Evolutionary conservation across 2,888 invertebrate species (phyloP).

Genomic region (Ennomos fuscantarius): DNA sequence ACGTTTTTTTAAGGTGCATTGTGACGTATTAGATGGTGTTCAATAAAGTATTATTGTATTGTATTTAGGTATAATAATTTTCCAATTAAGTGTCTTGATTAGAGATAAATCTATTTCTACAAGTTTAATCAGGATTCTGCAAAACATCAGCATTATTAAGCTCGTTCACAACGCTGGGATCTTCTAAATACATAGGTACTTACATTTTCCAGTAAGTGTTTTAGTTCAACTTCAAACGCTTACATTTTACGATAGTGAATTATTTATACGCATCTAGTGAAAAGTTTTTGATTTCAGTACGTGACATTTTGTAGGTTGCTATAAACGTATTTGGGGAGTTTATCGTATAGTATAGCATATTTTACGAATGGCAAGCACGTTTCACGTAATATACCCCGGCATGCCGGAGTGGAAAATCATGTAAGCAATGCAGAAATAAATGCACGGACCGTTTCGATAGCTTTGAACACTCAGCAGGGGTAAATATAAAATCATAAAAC

Average conservation of each 20-base stretch:
- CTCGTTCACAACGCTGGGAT: too few relatives aligned
- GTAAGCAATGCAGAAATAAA: slow-evolving; percentile 55
- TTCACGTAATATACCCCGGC: slow-evolving; percentile 62
- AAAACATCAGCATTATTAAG: too few relatives aligned
- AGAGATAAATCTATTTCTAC: too few relatives aligned
- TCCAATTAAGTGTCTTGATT: too few relatives aligned
- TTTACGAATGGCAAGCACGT: slow-evolving; percentile 71
- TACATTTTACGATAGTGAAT: slow-evolving; percentile 6
- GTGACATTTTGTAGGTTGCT: slow-evolving; percentile 38
- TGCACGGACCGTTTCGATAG: not conserved
- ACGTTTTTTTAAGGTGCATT: too few relatives aligned
- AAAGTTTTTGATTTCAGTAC: slow-evolving; percentile 16
- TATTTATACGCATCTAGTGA: slow-evolving; percentile 10
- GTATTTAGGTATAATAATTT: too few relatives aligned
- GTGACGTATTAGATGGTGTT: too few relatives aligned
- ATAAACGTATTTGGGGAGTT: slow-evolving; percentile 43
- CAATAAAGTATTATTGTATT: too few relatives aligned
- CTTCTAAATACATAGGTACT: too few relatives aligned
- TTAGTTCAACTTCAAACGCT: too few relatives aligned
- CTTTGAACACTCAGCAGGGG: not conserved
- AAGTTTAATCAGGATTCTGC: too few relatives aligned
- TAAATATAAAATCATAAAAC: not conserved
- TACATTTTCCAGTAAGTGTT: too few relatives aligned
- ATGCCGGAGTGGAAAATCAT: slow-evolving; percentile 71
- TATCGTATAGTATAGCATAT: slow-evolving; percentile 45